phyloP scores from a whole-genome alignment of 2,888 invertebrate species.

The Lordiphosa fenestrarum region DNA sequence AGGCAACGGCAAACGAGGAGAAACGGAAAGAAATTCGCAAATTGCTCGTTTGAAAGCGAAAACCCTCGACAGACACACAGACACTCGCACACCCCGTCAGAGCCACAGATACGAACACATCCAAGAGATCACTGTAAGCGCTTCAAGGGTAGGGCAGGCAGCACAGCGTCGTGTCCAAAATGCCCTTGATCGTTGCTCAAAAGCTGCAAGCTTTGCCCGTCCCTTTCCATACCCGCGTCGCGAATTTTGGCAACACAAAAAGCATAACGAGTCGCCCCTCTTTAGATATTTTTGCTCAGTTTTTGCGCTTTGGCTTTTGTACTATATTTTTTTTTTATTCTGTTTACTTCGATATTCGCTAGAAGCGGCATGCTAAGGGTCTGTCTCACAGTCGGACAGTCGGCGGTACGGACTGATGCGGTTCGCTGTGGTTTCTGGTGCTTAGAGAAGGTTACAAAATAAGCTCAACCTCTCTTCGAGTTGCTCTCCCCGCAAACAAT shows the following conservation, averaged over 20 bases:
- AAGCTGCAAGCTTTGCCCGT: conserved; percentile 55
- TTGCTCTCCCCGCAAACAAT: conserved; percentile 5
- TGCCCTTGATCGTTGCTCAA: conserved; percentile 75
- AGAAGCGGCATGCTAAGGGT: conserved; percentile 29
- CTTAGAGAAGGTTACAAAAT: conserved; percentile 45
- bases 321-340: conserved; percentile 54
- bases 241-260: conserved; percentile 60
- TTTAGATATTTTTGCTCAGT: conserved; percentile 44
- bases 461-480: conserved; percentile 26
- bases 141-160: conserved; percentile 67
- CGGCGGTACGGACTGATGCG: conserved; percentile 23
- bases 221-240: conserved; percentile 35
- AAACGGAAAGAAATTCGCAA: conserved; percentile 67
- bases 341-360: conserved; percentile 66
- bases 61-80: conserved; percentile 45
- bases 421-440: conserved; percentile 36
- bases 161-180: conserved; percentile 62
- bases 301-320: conserved; percentile 46
- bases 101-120: conserved; percentile 17
- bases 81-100: conserved; percentile 15
- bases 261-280: conserved; percentile 40
- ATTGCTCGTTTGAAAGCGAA: conserved; percentile 72
- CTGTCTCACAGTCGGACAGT: conserved; percentile 38
- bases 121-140: conserved; percentile 55
- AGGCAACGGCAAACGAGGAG: conserved; percentile 50